Conservation (phyloP, 2,888 invertebrate species). For the Leptogaster cylindrica region DNA sequence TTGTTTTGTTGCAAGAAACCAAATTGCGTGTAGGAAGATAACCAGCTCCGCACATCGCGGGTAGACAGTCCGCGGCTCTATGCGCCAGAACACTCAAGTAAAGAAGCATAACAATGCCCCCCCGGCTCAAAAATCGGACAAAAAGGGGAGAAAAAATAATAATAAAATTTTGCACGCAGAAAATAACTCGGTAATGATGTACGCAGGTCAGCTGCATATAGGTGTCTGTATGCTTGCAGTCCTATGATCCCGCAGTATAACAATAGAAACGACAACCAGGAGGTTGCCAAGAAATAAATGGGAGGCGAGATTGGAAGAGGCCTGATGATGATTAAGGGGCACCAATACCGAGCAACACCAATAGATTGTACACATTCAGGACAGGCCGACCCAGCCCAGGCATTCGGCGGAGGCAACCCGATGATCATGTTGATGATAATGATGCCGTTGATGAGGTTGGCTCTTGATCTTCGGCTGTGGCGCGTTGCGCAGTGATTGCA, state of each 20-base stretch:
- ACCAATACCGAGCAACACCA: slow-evolving; percentile 22
- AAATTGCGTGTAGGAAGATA: slow-evolving; percentile 40
- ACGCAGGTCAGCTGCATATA: slow-evolving; percentile 35
- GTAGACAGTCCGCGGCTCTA: background rate
- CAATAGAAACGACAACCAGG: slow-evolving; percentile 37
- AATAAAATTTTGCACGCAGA: slow-evolving; percentile 3
- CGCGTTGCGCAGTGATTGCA: slow-evolving; percentile 29
- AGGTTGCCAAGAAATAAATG: slow-evolving; percentile 33
- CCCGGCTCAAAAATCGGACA: slow-evolving; percentile 31
- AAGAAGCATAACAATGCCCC: slow-evolving; percentile 40
- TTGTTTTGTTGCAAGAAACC: slow-evolving; percentile 23
- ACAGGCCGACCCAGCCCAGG: slow-evolving; percentile 37
- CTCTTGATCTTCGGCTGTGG: slow-evolving; percentile 43
- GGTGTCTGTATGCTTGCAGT: slow-evolving; percentile 32
- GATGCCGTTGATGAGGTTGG: slow-evolving; percentile 50
- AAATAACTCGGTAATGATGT: slow-evolving; percentile 38
- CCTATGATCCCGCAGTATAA: slow-evolving; percentile 22
- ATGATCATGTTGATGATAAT: slow-evolving; percentile 50
- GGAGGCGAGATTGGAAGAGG: slow-evolving; percentile 28
- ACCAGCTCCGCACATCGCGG: background rate
- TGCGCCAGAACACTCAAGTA: background rate
- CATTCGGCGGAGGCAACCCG: slow-evolving; percentile 44
- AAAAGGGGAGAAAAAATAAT: too few species aligned
- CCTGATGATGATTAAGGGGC: slow-evolving; percentile 43
- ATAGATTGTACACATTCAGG: slow-evolving; percentile 21